phyloP scores from a whole-genome alignment of 2,888 invertebrate species.

The Coleophora deauratella region DNA sequence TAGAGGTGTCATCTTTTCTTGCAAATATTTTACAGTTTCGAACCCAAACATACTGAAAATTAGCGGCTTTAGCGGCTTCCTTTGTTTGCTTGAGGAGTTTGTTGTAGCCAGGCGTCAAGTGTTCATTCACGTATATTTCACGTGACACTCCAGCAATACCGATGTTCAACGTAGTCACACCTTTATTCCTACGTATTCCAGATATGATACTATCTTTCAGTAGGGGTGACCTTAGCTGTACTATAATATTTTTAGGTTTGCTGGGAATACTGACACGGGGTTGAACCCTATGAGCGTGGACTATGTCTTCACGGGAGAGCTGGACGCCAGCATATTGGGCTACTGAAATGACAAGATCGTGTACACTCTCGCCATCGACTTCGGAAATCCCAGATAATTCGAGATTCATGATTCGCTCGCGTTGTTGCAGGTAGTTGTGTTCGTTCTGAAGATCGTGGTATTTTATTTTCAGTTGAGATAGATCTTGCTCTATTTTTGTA shows the following conservation, averaged over 20 bases:
- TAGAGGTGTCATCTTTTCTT: conserved; percentile 1
- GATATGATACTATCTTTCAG: not conserved
- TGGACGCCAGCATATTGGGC: not conserved
- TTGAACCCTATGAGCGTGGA: not conserved
- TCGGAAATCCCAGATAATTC: not conserved
- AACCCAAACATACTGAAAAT: conserved; percentile 1
- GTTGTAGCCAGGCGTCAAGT: not conserved
- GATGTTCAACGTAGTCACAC: not conserved
- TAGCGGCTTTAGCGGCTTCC: not conserved
- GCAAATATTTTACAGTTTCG: no score
- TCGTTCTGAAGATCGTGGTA: not conserved
- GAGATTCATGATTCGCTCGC: not conserved
- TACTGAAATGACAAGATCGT: not conserved
- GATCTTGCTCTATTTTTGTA: not conserved
- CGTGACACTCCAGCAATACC: not conserved
- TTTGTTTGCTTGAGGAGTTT: not conserved
- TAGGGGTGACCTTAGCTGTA: not conserved
- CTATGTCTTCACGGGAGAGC: not conserved
- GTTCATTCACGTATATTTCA: conserved; percentile 1
- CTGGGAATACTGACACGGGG: not conserved
- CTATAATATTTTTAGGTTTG: not conserved
- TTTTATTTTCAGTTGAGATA: not conserved
- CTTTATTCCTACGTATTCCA: not conserved
- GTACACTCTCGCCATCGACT: not conserved
- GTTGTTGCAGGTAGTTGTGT: not conserved